These are phyloP conservation scores for Aleiodes leptofemur DNA, from an alignment of 2,888 invertebrate species.

Conservation along the genomic window DNA sequence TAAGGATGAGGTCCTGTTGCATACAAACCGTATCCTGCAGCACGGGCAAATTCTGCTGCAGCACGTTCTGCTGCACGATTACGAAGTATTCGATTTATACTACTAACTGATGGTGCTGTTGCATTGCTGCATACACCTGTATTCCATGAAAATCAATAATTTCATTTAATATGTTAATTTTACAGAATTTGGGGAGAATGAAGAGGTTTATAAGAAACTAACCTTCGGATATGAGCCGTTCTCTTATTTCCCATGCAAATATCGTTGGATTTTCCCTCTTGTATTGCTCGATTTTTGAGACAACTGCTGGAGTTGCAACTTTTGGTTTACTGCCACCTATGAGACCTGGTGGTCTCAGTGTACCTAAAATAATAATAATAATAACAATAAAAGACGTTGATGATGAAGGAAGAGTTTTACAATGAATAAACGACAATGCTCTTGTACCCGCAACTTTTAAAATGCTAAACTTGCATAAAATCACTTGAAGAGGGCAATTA, in stretches of 20 bases:
- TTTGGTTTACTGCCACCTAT: constrained; percentile 98
- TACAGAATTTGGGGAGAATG: not conserved
- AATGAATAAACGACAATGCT: too few relatives aligned
- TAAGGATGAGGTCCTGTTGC: constrained; percentile 81
- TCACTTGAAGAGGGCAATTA: constrained; percentile 29
- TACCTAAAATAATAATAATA: constrained; percentile 79
- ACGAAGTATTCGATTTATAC: constrained; percentile 96
- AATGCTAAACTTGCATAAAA: not conserved
- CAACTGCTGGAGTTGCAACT: constrained; percentile 97
- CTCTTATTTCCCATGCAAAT: constrained; percentile 99
- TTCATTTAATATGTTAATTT: not conserved
- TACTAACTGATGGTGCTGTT: constrained; percentile 97
- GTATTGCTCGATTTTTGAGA: constrained; percentile 98
- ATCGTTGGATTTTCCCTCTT: constrained; percentile 98
- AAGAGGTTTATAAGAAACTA: constrained; percentile 68
- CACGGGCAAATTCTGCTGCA: constrained; percentile 95
- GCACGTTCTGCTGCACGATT: constrained; percentile 97
- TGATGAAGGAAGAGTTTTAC: too few relatives aligned
- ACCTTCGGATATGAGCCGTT: constrained; percentile 97
- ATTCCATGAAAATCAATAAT: constrained; percentile 48
- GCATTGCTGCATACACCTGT: constrained; percentile 96
- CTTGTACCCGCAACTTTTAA: not conserved
- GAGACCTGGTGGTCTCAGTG: constrained; percentile 90
- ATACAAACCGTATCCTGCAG: constrained; percentile 92
- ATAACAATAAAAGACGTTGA: constrained; percentile 55